phyloP scores from a whole-genome alignment of 2,113 vertebrate genomes.

The Uropsilus gracilis region DNA sequence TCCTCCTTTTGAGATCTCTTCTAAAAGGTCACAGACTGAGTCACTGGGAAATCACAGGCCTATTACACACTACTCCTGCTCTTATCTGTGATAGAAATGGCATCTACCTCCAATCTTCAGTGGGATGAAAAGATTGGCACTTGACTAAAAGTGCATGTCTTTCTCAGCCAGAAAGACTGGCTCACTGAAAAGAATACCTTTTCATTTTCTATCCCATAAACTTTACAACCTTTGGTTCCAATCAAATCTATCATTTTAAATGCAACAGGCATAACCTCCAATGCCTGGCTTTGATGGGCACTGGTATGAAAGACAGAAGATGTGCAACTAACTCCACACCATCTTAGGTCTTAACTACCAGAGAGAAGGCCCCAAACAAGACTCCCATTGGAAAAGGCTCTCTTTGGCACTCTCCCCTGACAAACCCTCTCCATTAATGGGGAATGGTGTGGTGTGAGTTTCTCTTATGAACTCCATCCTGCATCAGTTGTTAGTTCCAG shows the following conservation, averaged over 20 bases:
- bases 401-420: background rate
- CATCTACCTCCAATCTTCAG: background rate
- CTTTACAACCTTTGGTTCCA: background rate
- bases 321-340: background rate
- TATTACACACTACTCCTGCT: background rate
- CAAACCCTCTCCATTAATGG: background rate
- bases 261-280: background rate
- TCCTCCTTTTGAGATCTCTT: background rate
- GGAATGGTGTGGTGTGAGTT: background rate
- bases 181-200: background rate
- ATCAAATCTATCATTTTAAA: background rate
- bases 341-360: background rate
- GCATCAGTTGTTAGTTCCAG: background rate
- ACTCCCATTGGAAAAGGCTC: background rate
- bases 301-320: background rate
- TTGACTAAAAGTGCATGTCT: background rate
- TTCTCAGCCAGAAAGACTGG: background rate
- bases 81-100: background rate
- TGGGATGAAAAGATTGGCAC: constrained; percentile 25
- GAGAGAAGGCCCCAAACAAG: background rate
- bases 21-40: constrained; percentile 48
- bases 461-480: background rate
- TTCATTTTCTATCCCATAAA: constrained; percentile 12
- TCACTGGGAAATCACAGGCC: constrained; percentile 42
- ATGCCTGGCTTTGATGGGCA: background rate